Conservation (phyloP, 1,140 invertebrate species). For the Drosophila lini region DNA sequence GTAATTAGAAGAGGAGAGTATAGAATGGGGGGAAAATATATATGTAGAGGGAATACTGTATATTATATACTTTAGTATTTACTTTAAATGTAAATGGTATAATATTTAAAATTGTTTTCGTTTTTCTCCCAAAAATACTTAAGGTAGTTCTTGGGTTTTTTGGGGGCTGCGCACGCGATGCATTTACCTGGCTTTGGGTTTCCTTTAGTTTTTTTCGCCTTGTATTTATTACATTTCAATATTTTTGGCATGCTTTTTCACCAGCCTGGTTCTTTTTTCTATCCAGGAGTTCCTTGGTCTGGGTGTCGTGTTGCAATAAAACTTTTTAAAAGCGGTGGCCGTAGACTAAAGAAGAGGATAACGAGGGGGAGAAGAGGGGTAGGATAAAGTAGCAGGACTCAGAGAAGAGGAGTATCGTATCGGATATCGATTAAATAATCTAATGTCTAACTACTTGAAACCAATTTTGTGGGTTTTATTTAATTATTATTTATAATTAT, state of each 20-base stretch:
- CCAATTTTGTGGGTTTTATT: background rate
- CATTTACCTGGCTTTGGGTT: constrained; percentile 22
- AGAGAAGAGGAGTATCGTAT: no score
- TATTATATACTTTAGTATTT: background rate
- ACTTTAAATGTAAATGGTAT: no score
- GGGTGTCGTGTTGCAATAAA: constrained; percentile 53
- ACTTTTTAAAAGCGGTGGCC: constrained; percentile 48
- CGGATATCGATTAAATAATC: constrained; percentile 11
- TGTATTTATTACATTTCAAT: constrained; percentile 73
- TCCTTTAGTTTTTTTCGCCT: background rate
- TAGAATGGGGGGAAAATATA: background rate
- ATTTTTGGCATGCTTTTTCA: constrained; percentile 61
- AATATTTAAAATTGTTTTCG: constrained; percentile 6
- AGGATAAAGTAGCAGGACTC: background rate
- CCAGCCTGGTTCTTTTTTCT: no score
- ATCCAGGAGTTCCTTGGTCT: constrained; percentile 9
- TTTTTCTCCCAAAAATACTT: constrained; percentile 5
- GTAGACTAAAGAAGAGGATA: background rate
- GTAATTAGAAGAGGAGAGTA: constrained; percentile 49
- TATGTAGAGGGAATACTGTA: background rate
- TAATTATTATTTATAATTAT: no score
- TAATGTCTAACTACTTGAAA: constrained; percentile 7
- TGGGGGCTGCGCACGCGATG: constrained; percentile 66
- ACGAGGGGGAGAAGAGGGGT: background rate
- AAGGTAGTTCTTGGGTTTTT: background rate